Evolutionary conservation across 2,888 invertebrate genomes (phyloP).

Genomic region (Xylota sylvarum): DNA sequence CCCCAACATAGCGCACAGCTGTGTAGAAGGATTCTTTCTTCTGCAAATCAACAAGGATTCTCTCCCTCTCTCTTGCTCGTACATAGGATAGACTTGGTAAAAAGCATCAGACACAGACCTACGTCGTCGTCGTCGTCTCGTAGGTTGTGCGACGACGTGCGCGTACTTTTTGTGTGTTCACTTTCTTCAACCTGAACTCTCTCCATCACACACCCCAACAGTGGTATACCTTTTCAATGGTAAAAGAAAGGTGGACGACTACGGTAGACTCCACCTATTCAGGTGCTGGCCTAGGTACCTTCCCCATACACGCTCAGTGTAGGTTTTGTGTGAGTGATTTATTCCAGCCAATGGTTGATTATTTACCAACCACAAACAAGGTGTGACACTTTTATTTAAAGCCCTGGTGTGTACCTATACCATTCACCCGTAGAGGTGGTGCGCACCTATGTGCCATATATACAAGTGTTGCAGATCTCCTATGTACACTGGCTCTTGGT

Average conservation of each 20-base stretch:
- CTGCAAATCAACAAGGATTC: slow-evolving; percentile 74
- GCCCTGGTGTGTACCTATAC: slow-evolving; percentile 67
- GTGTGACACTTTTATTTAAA: slow-evolving; percentile 82
- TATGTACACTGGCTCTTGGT: slow-evolving; percentile 36
- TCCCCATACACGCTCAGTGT: slow-evolving; percentile 72
- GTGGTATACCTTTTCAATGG: slow-evolving; percentile 70
- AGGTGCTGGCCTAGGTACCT: slow-evolving; percentile 76
- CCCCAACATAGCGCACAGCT: slow-evolving; percentile 16
- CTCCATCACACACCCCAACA: slow-evolving; percentile 14
- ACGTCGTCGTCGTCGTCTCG: slow-evolving; percentile 16
- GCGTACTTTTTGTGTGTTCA: slow-evolving; percentile 74
- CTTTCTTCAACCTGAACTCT: slow-evolving; percentile 69
- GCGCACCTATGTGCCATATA: slow-evolving; percentile 69
- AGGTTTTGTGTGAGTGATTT: slow-evolving; percentile 82
- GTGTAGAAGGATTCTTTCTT: slow-evolving; percentile 70
- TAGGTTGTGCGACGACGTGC: slow-evolving; percentile 76
- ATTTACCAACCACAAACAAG: slow-evolving; percentile 81
- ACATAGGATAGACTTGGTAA: neutral
- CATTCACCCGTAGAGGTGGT: slow-evolving; percentile 79
- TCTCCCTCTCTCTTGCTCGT: slow-evolving; percentile 62
- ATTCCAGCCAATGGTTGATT: slow-evolving; percentile 85
- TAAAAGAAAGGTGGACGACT: slow-evolving; percentile 75
- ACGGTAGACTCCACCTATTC: slow-evolving; percentile 77
- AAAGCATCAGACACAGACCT: neutral
- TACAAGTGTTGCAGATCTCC: slow-evolving; percentile 47